Conservation (phyloP, 1,140 invertebrate genomes). For the Drosophila triauraria region DNA sequence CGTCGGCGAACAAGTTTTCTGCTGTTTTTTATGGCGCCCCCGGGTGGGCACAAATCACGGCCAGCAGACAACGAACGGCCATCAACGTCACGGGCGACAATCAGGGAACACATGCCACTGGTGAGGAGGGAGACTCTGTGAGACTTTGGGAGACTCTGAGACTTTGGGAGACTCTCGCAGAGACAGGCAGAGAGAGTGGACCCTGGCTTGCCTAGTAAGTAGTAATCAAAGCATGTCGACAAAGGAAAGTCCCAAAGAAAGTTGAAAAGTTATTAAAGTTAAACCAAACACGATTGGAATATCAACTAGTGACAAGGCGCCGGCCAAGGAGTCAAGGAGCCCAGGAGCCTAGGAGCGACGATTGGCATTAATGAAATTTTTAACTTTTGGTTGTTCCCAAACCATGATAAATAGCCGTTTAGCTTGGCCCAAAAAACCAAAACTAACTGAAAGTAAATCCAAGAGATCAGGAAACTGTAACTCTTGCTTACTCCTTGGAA, state of each 20-base stretch:
- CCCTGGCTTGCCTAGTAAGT: conserved; percentile 42
- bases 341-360: too few relatives aligned
- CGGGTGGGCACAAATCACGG: conserved; percentile 68
- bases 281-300: conserved; percentile 76
- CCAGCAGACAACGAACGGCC: conserved; percentile 49
- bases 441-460: background rate
- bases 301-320: conserved; percentile 51
- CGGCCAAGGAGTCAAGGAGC: background rate
- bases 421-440: background rate
- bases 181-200: background rate
- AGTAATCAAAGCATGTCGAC: conserved; percentile 78
- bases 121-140: too few relatives aligned
- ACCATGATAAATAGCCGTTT: conserved; percentile 37
- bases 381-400: conserved; percentile 6
- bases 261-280: conserved; percentile 82
- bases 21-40: conserved; percentile 36
- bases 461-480: background rate
- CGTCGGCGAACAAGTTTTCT: conserved; percentile 15
- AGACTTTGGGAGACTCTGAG: background rate
- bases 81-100: conserved; percentile 74
- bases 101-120: conserved; percentile 37
- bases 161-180: background rate
- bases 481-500: too few relatives aligned
- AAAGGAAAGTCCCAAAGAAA: conserved; percentile 63
- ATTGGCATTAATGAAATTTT: conserved; percentile 26